Base-by-base conservation (phyloP, 2,888 invertebrate species). In the Gymnoscelis rufifasciata region DNA sequence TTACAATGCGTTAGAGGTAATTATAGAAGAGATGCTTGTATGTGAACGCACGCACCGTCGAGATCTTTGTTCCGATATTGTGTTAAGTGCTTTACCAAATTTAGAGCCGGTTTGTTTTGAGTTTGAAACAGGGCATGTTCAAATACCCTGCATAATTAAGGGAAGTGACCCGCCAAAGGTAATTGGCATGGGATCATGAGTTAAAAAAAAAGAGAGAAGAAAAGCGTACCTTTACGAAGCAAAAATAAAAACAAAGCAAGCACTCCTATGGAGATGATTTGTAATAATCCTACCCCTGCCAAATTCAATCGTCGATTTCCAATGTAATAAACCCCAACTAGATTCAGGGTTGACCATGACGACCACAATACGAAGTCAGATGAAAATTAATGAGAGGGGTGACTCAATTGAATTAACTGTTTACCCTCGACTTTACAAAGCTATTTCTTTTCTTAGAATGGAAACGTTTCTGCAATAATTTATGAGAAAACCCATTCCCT, bases 1-100 rank as follows among this genome's bases (percentile, higher is more conserved):
- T 83, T 82, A 82, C 79, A 77, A 70, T 73, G 66, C 68, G 72
- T 79, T 80, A 75, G 73, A 68, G 71, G 72, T 78, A 81, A 82
- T 81, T 82, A 78, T 72, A 75, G 68, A 57, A 61, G 57, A 66
- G 64, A 71, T 66, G 72, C 70, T 48, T 51, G 51, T 52, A 53
- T 50, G 71, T 68, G 66, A 67, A 67, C 68, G 69, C 73, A 68
- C 70, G 62, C 38, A 74, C 69, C 71, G 52, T 43, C 43, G 51
- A 60, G 52, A 59, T 58, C 64, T 66, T 64, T 68, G 65, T 62
- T 67, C 56, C 51, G 53, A 59, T 55, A 60, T 49, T 51, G 60
- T 57, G 59, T 55, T 64, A 64, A 58, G 56, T 56, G 58, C 54
- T 47, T 38, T 47, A 56, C 52, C 47, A 52, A 58, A 56, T 39